Evolutionary conservation across 2,888 invertebrate species (phyloP).

Genomic region (Macrosiphum euphorbiae): DNA sequence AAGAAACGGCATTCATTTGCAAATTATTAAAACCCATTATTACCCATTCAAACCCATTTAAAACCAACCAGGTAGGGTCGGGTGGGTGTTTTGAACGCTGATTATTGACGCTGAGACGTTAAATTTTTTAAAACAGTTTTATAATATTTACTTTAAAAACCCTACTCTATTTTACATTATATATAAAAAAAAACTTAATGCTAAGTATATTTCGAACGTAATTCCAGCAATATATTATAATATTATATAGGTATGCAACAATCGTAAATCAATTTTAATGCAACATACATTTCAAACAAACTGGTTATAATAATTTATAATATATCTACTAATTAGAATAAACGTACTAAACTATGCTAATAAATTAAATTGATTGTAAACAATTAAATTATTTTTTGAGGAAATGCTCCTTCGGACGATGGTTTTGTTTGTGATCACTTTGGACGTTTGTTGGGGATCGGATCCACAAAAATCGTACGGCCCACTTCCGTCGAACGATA

Average conservation of each 20-base stretch:
- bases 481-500: background rate
- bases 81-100: no score
- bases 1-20: no score
- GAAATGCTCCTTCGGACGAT: background rate
- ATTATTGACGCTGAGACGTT: background rate
- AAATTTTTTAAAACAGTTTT: background rate
- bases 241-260: background rate
- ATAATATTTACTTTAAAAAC: background rate
- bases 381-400: background rate
- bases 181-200: background rate
- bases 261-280: background rate
- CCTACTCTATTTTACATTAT: background rate
- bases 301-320: background rate
- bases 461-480: conserved; percentile 39
- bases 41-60: no score
- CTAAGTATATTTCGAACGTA: background rate
- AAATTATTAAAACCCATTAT: no score
- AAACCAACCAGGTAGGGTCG: no score
- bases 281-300: background rate
- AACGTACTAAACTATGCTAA: background rate
- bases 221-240: background rate
- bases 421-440: background rate
- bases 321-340: background rate
- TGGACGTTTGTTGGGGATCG: background rate
- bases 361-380: background rate